These are phyloP conservation scores for Dendropsophus ebraccatus DNA, from an alignment of 2,113 vertebrate genomes.

Conservation along the genomic window DNA sequence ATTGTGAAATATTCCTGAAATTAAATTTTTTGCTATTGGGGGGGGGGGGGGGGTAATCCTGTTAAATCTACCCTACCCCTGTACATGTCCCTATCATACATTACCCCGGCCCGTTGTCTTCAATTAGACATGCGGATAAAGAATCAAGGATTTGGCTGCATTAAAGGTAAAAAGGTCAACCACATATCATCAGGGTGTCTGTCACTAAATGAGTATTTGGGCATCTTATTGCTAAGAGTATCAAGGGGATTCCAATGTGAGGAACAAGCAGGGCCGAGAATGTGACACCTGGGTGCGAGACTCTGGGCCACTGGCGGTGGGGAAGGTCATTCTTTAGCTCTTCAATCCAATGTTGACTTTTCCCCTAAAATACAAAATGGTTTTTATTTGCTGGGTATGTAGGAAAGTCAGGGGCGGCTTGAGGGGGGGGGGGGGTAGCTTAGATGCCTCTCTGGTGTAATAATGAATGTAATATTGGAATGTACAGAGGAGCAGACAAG, in stretches of 20 bases:
- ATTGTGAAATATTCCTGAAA: too few relatives aligned
- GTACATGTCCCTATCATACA: neutral
- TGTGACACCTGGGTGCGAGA: conserved; percentile 48
- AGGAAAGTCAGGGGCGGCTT: neutral
- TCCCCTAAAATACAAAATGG: conserved; percentile 18
- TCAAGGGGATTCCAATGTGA: conserved; percentile 41
- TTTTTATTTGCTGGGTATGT: neutral
- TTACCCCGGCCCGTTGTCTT: neutral
- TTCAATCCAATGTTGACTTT: conserved; percentile 29
- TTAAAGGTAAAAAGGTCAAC: conserved; percentile 43
- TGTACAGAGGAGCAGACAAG: neutral
- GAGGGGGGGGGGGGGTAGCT: neutral
- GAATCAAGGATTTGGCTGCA: conserved; percentile 20
- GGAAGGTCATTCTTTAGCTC: neutral
- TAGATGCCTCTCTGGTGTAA: conserved; percentile 24
- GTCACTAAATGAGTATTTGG: conserved; percentile 33
- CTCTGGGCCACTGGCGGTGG: conserved; percentile 5
- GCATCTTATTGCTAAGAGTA: conserved; percentile 50
- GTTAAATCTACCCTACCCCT: neutral
- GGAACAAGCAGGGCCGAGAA: conserved; percentile 31
- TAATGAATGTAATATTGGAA: conserved; percentile 31
- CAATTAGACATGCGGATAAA: neutral
- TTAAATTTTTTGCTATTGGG: neutral
- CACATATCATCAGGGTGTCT: conserved; percentile 15
- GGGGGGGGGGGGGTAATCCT: neutral